A percentile compares a stretch with the other conserved stretches of the same genome.
phyloP scores from a whole-genome alignment of 2,888 invertebrate genomes.

The Nesidiocoris tenuis region DNA sequence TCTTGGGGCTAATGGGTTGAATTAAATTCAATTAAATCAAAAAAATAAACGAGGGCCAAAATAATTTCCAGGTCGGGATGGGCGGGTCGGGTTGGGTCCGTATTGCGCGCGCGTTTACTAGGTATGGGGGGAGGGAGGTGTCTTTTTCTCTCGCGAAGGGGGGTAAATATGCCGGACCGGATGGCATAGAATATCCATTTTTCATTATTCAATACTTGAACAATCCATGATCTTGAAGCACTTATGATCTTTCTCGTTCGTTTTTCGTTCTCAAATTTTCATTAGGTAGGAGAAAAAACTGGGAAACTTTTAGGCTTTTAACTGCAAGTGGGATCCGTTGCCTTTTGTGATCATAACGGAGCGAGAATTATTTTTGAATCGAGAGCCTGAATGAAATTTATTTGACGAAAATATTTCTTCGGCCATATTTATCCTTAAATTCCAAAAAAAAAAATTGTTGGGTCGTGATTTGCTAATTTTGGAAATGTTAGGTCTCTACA shows the following conservation, averaged over 20 bases:
- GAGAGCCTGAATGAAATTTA: too few species aligned
- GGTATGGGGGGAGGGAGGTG: conserved; percentile 38
- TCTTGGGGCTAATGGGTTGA: conserved; percentile 27
- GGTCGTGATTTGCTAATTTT: too few species aligned
- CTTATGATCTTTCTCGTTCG: conserved; percentile 17
- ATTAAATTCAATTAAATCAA: conserved; percentile 27
- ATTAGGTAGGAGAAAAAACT: too few species aligned
- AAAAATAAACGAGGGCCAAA: conserved; percentile 14
- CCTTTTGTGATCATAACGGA: too few species aligned
- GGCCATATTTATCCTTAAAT: too few species aligned
- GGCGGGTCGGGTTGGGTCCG: conserved; percentile 16
- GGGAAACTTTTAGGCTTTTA: too few species aligned
- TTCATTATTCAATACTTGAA: conserved; percentile 29
- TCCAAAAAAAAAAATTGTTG: too few species aligned
- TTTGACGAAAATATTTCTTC: too few species aligned
- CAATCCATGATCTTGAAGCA: conserved; percentile 21
- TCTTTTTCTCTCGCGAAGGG: conserved; percentile 38
- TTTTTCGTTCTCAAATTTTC: too few species aligned
- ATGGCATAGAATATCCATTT: conserved; percentile 27
- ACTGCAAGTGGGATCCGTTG: too few species aligned
- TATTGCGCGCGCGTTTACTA: conserved; percentile 7
- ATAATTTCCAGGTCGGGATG: conserved; percentile 24
- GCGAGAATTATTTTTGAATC: too few species aligned
- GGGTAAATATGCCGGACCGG: conserved; percentile 30
- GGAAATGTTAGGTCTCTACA: too few species aligned